Evolutionary conservation across 2,888 invertebrate species (phyloP), one percentile per base, ranked within the genome.

Genomic region (Dugesia japonica): DNA sequence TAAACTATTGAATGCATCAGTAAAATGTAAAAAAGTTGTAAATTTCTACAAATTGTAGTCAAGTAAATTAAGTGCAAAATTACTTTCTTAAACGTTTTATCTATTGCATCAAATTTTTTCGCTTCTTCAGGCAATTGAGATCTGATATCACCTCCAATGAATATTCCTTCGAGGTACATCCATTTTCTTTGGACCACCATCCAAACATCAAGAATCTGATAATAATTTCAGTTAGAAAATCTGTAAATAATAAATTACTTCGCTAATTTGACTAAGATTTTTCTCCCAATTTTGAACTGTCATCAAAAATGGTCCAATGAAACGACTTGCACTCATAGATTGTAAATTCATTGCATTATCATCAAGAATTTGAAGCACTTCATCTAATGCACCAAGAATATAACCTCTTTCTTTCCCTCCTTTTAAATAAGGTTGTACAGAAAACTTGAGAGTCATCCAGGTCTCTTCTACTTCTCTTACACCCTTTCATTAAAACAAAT

Each of bases 91-190:
- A 91, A 93, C 0, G 87, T 83, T 82, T 88, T 89, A 83, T 94
- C 92, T 80, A 93, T 91, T 79, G 90, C 89, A 82, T 93, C 92
- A 84, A 94, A 94, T 83, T 91, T 91, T 83, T 89, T 89, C 0
- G 92, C 92, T 82, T 92, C 92, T 0, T 92, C 92, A 0, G 92
- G 92, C 75, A 94, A 85, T 82, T 93, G 92, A 0, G 88, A 85
- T 74, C 92, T 87, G 79, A 94, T 92, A 82, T 93, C 93, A 1
- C 91, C 91, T 0, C 91, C 91, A 0, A 92, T 89, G 83, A 93
- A 94, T 79, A 94, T 92, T 0, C 92, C 92, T 83, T 93, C 93
- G 79, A 94, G 86, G 82, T 94, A 92, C 79, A 92, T 87, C 93
- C 94, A 94, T 83, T 91, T 92, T 77, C 90, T 87, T 83, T 94